phyloP scores from a whole-genome alignment of 2,888 invertebrate genomes.

The Pristionchus mayeri region DNA sequence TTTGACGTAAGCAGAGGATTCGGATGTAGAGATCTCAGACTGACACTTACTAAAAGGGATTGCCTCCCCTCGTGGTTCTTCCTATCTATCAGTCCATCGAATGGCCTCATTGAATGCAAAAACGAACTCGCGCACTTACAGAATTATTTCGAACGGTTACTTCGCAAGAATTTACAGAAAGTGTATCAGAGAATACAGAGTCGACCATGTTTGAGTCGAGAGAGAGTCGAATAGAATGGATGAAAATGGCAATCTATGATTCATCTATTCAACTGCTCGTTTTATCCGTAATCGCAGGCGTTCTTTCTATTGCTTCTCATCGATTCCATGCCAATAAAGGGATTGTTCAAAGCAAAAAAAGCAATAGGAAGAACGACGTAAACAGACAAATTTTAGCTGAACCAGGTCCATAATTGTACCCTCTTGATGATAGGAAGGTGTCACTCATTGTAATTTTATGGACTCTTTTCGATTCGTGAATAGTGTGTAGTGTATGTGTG shows the following conservation, averaged over 20 bases:
- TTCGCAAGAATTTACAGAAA: background rate
- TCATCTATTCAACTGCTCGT: background rate
- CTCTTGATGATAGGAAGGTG: background rate
- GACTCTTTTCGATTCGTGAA: background rate
- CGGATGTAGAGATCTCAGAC: too few species aligned
- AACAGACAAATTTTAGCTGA: background rate
- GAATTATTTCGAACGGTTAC: background rate
- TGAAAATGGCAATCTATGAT: slow-evolving; percentile 3
- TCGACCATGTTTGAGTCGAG: background rate
- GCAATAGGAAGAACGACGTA: background rate
- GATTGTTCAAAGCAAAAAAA: too few species aligned
- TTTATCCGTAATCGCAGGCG: background rate
- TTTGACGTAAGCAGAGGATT: background rate
- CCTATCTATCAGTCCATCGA: background rate
- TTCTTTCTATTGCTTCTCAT: background rate
- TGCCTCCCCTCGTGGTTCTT: background rate
- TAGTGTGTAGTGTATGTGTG: background rate
- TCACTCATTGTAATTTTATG: background rate
- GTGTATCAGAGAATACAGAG: background rate
- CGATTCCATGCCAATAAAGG: background rate
- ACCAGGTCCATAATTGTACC: background rate
- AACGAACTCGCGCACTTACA: background rate
- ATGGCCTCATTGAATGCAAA: background rate
- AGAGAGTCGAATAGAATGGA: background rate
- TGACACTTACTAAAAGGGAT: too few species aligned